Percentiles rank a stretch among this genome's conserved stretches.
Conservation (phyloP, 2,888 invertebrate species). For the Laothoe populi region DNA sequence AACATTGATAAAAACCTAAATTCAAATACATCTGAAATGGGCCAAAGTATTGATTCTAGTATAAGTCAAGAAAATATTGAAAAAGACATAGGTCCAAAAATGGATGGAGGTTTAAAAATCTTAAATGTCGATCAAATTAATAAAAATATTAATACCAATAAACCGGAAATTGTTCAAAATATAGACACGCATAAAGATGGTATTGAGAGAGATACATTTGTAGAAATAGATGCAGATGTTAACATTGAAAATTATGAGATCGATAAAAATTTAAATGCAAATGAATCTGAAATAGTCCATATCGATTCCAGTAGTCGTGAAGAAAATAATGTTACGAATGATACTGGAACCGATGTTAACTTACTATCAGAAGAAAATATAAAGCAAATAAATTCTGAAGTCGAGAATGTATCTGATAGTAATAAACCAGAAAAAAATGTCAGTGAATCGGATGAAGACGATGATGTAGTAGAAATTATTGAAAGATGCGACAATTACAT, state of each 20-base stretch:
- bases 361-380: neutral
- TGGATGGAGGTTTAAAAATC: neutral
- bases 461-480: conserved; percentile 1
- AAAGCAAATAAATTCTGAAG: neutral
- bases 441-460: neutral
- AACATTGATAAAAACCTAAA: neutral
- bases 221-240: conserved; percentile 27
- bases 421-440: neutral
- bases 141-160: neutral
- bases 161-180: neutral
- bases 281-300: neutral
- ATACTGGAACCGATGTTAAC: neutral
- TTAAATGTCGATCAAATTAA: no score
- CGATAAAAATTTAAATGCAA: conserved; percentile 13
- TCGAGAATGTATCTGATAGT: neutral
- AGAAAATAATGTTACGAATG: neutral
- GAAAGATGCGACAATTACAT: conserved; percentile 8
- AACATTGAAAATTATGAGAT: no score
- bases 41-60: neutral
- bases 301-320: neutral
- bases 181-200: conserved; percentile 11
- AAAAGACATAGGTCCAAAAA: neutral
- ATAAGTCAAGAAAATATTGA: neutral
- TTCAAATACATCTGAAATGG: neutral
- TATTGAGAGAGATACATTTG: conserved; percentile 10